Conservation (phyloP, 2,888 invertebrate genomes). For the Deroplatys truncata region DNA sequence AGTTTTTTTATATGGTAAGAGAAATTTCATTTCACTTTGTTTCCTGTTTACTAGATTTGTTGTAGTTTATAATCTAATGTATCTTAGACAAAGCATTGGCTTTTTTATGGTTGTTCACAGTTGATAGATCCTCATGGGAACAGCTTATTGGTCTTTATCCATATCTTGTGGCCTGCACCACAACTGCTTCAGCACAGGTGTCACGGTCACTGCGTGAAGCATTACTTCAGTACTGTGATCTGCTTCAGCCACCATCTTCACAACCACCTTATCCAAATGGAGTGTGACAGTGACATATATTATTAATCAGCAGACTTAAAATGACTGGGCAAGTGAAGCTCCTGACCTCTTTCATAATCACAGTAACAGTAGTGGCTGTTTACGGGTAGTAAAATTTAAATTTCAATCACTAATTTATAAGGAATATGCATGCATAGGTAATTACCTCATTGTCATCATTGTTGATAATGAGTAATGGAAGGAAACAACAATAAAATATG, state of each 20-base stretch:
- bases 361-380: not conserved
- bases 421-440: not conserved
- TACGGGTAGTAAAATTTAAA: not conserved
- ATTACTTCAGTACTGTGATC: slow-evolving; percentile 80
- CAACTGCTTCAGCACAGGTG: slow-evolving; percentile 74
- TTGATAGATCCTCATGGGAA: slow-evolving; percentile 87
- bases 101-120: slow-evolving; percentile 48
- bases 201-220: slow-evolving; percentile 78
- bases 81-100: not conserved
- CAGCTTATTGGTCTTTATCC: slow-evolving; percentile 91
- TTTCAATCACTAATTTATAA: not conserved
- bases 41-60: not conserved
- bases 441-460: not conserved
- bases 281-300: not conserved
- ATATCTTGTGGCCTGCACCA: slow-evolving; percentile 79
- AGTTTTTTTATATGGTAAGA: too few relatives aligned
- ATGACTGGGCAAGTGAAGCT: not conserved
- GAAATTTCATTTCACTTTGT: not conserved
- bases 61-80: not conserved
- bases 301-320: not conserved
- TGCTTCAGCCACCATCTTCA: slow-evolving; percentile 63
- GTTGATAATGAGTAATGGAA: not conserved
- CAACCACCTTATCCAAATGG: slow-evolving; percentile 5
- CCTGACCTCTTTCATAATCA: not conserved
- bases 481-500: not conserved